Percentiles rank a stretch among this genome's conserved stretches.
phyloP scores from a whole-genome alignment of 1,140 invertebrate species.

The Propsilocerus akamusi region DNA sequence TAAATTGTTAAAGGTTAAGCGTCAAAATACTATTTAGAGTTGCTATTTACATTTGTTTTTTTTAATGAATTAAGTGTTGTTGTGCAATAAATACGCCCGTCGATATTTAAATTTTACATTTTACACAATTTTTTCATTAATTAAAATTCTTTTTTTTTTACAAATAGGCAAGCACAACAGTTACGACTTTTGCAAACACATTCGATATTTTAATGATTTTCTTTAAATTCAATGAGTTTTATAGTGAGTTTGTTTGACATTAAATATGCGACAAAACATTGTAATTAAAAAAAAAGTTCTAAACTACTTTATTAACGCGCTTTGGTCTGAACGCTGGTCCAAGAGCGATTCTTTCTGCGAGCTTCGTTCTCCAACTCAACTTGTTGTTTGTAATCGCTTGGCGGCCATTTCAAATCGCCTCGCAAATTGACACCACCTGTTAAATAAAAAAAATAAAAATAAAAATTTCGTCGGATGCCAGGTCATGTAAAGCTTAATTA shows the following conservation, averaged over 20 bases:
- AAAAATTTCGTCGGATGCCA: background rate
- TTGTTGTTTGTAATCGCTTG: constrained; percentile 47
- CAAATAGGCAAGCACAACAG: too few relatives aligned
- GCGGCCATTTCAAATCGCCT: constrained; percentile 71
- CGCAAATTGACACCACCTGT: constrained; percentile 59
- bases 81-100: too few relatives aligned
- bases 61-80: too few relatives aligned
- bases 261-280: too few relatives aligned
- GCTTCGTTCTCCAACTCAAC: constrained; percentile 51
- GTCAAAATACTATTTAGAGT: too few relatives aligned
- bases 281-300: background rate
- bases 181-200: too few relatives aligned
- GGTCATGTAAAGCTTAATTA: constrained; percentile 16
- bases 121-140: too few relatives aligned
- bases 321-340: constrained; percentile 55
- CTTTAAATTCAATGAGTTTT: background rate
- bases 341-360: constrained; percentile 42
- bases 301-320: constrained; percentile 24
- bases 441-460: constrained; percentile 5
- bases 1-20: too few relatives aligned
- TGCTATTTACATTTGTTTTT: too few relatives aligned
- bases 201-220: background rate
- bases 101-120: too few relatives aligned
- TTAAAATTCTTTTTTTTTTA: too few relatives aligned
- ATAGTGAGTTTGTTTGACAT: background rate